phyloP scores from a whole-genome alignment of 2,797 vertebrate species.

The Chromobotia macracanthus region DNA sequence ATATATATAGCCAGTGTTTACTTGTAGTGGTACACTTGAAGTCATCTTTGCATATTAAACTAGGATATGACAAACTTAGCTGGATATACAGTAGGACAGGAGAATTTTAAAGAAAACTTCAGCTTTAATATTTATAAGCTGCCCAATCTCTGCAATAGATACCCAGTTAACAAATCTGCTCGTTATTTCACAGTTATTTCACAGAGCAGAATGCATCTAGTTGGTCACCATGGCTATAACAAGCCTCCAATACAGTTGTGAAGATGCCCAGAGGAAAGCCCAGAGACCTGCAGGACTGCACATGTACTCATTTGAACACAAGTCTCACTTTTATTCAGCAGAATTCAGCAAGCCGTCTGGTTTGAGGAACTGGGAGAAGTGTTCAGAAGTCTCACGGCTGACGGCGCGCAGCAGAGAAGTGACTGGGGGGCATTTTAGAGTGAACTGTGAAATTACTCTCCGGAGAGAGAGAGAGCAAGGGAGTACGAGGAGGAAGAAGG shows the following conservation, averaged over 20 bases:
- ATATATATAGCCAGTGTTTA: too few relatives aligned
- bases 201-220: background rate
- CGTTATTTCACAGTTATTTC: too few relatives aligned
- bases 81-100: too few relatives aligned
- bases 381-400: constrained; percentile 72
- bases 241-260: constrained; percentile 50
- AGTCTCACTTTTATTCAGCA: constrained; percentile 71
- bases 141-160: too few relatives aligned
- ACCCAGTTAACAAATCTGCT: too few relatives aligned
- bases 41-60: too few relatives aligned
- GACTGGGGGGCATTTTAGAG: constrained; percentile 79
- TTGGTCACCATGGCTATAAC: constrained; percentile 19
- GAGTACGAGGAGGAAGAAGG: constrained; percentile 48
- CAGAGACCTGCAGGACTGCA: constrained; percentile 64
- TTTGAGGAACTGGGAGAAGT: constrained; percentile 64
- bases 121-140: too few relatives aligned
- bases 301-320: constrained; percentile 75
- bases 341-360: constrained; percentile 71
- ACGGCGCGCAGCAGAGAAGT: constrained; percentile 75
- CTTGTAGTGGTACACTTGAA: too few relatives aligned
- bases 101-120: too few relatives aligned
- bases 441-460: constrained; percentile 84
- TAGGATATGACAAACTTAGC: too few relatives aligned
- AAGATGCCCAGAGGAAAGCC: constrained; percentile 69
- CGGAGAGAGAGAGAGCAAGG: constrained; percentile 61